Percentiles rank a stretch among this genome's conserved stretches.
phyloP scores from a whole-genome alignment of 2,888 invertebrate genomes.

The Antitype chi region DNA sequence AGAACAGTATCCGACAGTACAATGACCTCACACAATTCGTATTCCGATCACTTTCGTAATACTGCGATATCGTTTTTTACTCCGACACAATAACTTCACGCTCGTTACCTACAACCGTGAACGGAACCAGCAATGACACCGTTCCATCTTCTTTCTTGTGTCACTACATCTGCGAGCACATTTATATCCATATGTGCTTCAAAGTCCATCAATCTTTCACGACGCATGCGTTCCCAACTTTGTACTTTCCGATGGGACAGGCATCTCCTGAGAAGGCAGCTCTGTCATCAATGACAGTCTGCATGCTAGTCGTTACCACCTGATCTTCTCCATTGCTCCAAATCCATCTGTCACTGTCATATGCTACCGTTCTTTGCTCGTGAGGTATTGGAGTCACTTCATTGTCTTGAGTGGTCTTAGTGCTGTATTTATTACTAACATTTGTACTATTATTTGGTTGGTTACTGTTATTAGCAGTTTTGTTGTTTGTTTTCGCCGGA shows the following conservation, averaged over 20 bases:
- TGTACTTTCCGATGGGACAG: conserved; percentile 51
- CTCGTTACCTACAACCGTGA: background rate
- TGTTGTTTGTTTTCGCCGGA: conserved; percentile 19
- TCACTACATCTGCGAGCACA: background rate
- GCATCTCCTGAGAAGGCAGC: conserved; percentile 52
- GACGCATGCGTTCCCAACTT: conserved; percentile 35
- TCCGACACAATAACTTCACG: conserved; percentile 22
- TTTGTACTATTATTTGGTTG: background rate
- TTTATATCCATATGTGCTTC: background rate
- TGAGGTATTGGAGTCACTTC: conserved; percentile 37
- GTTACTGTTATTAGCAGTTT: conserved; percentile 3
- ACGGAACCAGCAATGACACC: background rate
- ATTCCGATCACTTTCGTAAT: conserved; percentile 56
- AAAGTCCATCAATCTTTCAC: conserved; percentile 28
- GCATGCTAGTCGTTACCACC: conserved; percentile 23
- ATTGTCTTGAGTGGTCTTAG: conserved; percentile 42
- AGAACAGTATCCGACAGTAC: conserved; percentile 11
- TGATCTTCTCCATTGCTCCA: conserved; percentile 49
- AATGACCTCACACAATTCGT: conserved; percentile 40
- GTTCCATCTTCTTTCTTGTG: background rate
- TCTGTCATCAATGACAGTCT: conserved; percentile 41
- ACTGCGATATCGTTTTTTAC: conserved; percentile 26
- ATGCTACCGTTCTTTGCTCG: conserved; percentile 5
- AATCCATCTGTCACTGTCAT: conserved; percentile 55
- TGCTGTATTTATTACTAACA: background rate